These are phyloP conservation scores for Anableps anableps DNA, from an alignment of 2,797 vertebrate genomes.

Conservation along the genomic window DNA sequence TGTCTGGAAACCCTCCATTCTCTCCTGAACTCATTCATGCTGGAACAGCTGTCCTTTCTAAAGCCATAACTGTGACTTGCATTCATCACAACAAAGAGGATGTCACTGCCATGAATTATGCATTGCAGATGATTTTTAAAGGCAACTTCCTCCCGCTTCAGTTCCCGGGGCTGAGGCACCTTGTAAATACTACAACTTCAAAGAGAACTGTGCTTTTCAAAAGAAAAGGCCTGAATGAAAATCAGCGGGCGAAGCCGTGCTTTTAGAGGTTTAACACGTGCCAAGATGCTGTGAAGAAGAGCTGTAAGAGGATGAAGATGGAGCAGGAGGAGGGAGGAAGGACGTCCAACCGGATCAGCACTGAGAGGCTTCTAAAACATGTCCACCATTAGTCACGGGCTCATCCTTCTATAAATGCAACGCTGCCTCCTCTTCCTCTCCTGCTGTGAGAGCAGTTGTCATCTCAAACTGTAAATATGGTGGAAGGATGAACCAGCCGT, in stretches of 20 bases:
- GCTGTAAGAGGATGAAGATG: slow-evolving; percentile 29
- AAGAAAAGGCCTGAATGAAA: slow-evolving; percentile 69
- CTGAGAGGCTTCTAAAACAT: slow-evolving; percentile 50
- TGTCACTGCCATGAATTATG: slow-evolving; percentile 52
- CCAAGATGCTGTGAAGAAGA: slow-evolving; percentile 57
- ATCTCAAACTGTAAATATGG: slow-evolving; percentile 74
- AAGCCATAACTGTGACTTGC: slow-evolving; percentile 22
- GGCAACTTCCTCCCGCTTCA: slow-evolving; percentile 31
- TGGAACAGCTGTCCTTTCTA: too few relatives aligned
- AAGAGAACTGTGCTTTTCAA: slow-evolving; percentile 48
- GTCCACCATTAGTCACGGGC: slow-evolving; percentile 27
- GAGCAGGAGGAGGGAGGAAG: slow-evolving; percentile 29
- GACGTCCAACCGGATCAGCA: slow-evolving; percentile 40
- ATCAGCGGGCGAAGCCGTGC: slow-evolving; percentile 68
- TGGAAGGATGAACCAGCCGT: slow-evolving; percentile 73
- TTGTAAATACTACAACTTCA: slow-evolving; percentile 67
- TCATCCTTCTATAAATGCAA: slow-evolving; percentile 2
- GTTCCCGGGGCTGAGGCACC: slow-evolving; percentile 33
- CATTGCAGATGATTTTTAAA: slow-evolving; percentile 40
- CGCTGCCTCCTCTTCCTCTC: slow-evolving; percentile 17
- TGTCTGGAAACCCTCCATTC: slow-evolving; percentile 13
- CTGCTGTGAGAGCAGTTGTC: slow-evolving; percentile 35
- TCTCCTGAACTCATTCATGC: too few relatives aligned
- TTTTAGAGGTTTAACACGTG: slow-evolving; percentile 63
- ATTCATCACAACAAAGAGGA: slow-evolving; percentile 31